Percentiles rank a stretch among this genome's conserved stretches.
Conservation (phyloP, 2,797 vertebrate genomes). For the Microctenopoma lineatum region DNA sequence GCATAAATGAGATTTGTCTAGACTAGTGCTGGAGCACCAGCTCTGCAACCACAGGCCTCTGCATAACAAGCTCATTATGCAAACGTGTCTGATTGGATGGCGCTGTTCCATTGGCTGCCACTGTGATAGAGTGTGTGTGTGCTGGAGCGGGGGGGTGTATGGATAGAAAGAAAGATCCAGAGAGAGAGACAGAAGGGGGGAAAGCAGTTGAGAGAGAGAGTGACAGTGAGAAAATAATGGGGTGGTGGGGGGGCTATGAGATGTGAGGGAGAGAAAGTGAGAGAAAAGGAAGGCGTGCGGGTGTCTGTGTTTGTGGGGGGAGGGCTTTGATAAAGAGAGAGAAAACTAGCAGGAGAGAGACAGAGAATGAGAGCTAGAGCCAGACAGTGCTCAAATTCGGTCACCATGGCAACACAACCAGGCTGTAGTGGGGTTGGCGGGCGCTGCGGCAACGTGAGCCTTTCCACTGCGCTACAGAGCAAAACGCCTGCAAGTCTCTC, state of each 20-base stretch:
- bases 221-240: slow-evolving; percentile 48
- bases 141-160: neutral
- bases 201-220: slow-evolving; percentile 50
- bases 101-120: slow-evolving; percentile 82
- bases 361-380: slow-evolving; percentile 55
- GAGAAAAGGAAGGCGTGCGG: slow-evolving; percentile 40
- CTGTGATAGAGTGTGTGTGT: slow-evolving; percentile 62
- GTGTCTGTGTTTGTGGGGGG: slow-evolving; percentile 8
- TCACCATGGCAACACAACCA: slow-evolving; percentile 86
- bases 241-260: slow-evolving; percentile 38
- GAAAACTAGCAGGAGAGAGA: slow-evolving; percentile 49
- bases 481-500: slow-evolving; percentile 78
- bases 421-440: slow-evolving; percentile 83
- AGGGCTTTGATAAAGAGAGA: slow-evolving; percentile 32
- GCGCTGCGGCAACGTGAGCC: slow-evolving; percentile 84
- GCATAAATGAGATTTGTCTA: slow-evolving; percentile 88
- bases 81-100: slow-evolving; percentile 87
- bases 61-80: slow-evolving; percentile 88
- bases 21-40: slow-evolving; percentile 80
- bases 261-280: slow-evolving; percentile 63
- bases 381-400: slow-evolving; percentile 85
- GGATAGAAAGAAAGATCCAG: slow-evolving; percentile 34
- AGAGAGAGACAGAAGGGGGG: slow-evolving; percentile 43
- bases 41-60: slow-evolving; percentile 84
- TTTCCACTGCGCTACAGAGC: slow-evolving; percentile 79